A percentile compares a stretch with the other conserved stretches of the same genome.
Evolutionary conservation across 2,113 vertebrate genomes (phyloP).

Genomic region (Sphaerodactylus townsendi): DNA sequence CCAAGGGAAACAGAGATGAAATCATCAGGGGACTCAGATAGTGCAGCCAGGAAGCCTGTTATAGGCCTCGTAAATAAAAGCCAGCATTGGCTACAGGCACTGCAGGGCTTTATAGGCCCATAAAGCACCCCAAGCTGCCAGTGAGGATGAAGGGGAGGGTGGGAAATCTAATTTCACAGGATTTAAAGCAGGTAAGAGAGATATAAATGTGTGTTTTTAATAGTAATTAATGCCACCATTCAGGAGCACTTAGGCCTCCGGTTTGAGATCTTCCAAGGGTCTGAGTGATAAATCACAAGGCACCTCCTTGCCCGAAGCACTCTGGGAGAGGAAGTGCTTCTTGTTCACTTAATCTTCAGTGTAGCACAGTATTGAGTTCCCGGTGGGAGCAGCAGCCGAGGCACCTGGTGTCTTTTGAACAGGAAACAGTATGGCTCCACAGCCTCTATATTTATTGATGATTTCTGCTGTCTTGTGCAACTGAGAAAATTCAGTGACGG

Average conservation of each 20-base stretch:
- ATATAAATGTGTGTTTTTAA: slow-evolving; percentile 73
- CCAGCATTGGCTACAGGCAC: slow-evolving; percentile 59
- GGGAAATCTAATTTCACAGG: slow-evolving; percentile 72
- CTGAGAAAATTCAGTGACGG: background rate
- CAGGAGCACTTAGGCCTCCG: slow-evolving; percentile 62
- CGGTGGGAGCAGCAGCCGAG: background rate
- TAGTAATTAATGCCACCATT: slow-evolving; percentile 72
- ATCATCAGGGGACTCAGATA: slow-evolving; percentile 36
- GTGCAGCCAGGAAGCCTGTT: slow-evolving; percentile 52
- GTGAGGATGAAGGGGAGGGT: slow-evolving; percentile 51
- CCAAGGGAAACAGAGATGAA: background rate
- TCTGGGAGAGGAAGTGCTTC: background rate
- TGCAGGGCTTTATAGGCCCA: slow-evolving; percentile 64
- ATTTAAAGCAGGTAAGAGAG: slow-evolving; percentile 74
- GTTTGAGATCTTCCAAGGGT: slow-evolving; percentile 51
- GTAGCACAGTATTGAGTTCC: background rate
- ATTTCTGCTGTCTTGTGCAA: background rate
- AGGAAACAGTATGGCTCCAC: background rate
- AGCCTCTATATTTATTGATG: no score
- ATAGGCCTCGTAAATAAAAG: slow-evolving; percentile 67
- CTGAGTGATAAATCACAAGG: slow-evolving; percentile 56
- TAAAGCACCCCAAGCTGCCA: slow-evolving; percentile 70
- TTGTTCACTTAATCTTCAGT: background rate
- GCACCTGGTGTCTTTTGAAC: background rate
- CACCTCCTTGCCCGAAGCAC: background rate